Evolutionary conservation across 2,888 invertebrate genomes (phyloP).

Genomic region (Lissocephala sabroskyi): DNA sequence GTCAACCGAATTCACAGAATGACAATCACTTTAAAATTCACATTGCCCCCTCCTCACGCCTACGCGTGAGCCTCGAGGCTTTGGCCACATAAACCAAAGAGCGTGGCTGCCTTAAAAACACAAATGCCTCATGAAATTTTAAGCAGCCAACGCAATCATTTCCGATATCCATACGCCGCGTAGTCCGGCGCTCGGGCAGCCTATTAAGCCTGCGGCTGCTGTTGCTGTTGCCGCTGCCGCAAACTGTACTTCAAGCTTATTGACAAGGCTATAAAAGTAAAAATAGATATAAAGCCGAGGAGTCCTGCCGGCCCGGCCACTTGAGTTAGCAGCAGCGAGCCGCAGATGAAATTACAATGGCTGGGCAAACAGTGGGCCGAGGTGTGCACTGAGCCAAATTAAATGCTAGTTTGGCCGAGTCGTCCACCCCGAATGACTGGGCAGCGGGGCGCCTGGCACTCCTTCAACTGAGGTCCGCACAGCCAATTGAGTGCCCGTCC

Average conservation of each 20-base stretch:
- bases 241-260: constrained; percentile 12
- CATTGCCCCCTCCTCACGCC: constrained; percentile 17
- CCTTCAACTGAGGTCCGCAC: background rate
- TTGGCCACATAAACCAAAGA: background rate
- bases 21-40: constrained; percentile 29
- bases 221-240: background rate
- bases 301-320: background rate
- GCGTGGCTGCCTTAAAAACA: background rate
- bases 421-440: background rate
- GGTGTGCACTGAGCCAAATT: constrained; percentile 24
- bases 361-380: constrained; percentile 23
- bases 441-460: background rate
- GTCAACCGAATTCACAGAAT: background rate
- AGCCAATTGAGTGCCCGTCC: constrained; percentile 21
- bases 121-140: constrained; percentile 30
- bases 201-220: constrained; percentile 1
- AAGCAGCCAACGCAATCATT: constrained; percentile 6
- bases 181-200: constrained; percentile 1
- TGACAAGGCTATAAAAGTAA: constrained; percentile 28
- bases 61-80: background rate
- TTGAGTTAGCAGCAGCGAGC: background rate
- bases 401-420: constrained; percentile 11
- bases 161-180: constrained; percentile 15
- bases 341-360: constrained; percentile 28
- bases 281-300: constrained; percentile 3